Evolutionary conservation across 2,888 invertebrate species (phyloP), one percentile per base, ranked within the genome.

Genomic region (Drosophila fulvimacula): DNA sequence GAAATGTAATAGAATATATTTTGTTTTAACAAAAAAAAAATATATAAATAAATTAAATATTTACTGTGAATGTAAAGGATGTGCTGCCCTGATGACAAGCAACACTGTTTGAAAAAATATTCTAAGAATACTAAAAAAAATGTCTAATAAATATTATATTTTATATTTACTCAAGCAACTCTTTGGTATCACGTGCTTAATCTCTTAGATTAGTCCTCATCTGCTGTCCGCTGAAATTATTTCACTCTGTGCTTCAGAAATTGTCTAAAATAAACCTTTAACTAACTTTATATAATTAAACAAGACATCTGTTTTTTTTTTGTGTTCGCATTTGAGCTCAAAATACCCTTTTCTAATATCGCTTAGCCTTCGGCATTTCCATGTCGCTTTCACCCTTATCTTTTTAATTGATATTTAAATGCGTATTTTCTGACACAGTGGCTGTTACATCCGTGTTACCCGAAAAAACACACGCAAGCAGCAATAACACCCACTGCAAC

Each of bases 361-460:
- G 30, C 48, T 30, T 48, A 19, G 7, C 13, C 17, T 7, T 3
- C 17, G 13, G 48, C 48, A 48, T 17, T 30, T 19, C 17, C 48
- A 30, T 17, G 17, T 19, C 6, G 38, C 11, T 38, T 38, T 17
- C 52, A 27, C 52, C 52, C 41, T 55, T 41, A 46, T 46, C 44
- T 27, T 30, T 27, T 32, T 42, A 17, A 27, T 63, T 21, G 34
- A 66, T 52, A 27, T 48, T 24, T 67, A 55, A 48, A 30, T 39
- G 10, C 32, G 32, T 13, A 32, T 24, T 6, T 17, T 55, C 38
- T 73, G 58, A 76, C 21, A 55, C 44, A 51, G 30, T 34, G 44
- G 1, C 11, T 27, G 41, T 19, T 24, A 58, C 58, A 56, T 44
- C 55, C 59, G 21, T 39, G 49, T 42, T 38, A 42, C 36, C 24